phyloP scores from a whole-genome alignment of 1,140 invertebrate species.

The Drosophila simulans region DNA sequence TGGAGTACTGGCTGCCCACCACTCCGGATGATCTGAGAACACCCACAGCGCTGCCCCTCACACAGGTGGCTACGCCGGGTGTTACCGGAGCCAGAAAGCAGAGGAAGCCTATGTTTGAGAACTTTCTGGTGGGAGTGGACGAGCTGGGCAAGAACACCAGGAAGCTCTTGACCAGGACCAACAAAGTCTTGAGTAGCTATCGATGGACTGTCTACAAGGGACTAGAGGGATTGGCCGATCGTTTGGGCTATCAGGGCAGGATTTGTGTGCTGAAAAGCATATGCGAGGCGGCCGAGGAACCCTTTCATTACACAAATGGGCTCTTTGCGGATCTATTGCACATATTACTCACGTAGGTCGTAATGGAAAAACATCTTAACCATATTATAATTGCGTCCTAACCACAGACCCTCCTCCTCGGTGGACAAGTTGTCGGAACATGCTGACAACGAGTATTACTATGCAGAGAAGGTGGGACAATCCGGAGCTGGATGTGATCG shows the following conservation, averaged over 20 bases:
- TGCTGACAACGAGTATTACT: slow-evolving; percentile 89
- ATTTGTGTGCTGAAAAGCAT: slow-evolving; percentile 90
- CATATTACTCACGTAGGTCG: slow-evolving; percentile 88
- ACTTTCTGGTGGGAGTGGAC: slow-evolving; percentile 67
- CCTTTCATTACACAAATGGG: slow-evolving; percentile 88
- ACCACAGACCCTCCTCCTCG: slow-evolving; percentile 87
- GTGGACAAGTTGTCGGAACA: slow-evolving; percentile 87
- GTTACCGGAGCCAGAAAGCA: slow-evolving; percentile 45
- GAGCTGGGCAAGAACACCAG: slow-evolving; percentile 68
- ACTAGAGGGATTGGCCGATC: slow-evolving; percentile 69
- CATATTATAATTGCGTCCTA: background rate
- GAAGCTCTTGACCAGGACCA: slow-evolving; percentile 58
- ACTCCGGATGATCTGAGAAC: slow-evolving; percentile 57
- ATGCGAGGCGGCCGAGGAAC: slow-evolving; percentile 89
- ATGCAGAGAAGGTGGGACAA: slow-evolving; percentile 88
- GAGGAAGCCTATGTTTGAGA: slow-evolving; percentile 68
- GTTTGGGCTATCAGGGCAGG: slow-evolving; percentile 88
- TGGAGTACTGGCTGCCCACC: slow-evolving; percentile 76
- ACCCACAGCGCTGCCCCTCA: slow-evolving; percentile 56
- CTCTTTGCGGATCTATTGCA: slow-evolving; percentile 89
- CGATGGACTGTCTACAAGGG: slow-evolving; percentile 78
- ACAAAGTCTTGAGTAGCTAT: slow-evolving; percentile 71
- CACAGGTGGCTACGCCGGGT: slow-evolving; percentile 58
- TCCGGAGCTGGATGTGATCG: slow-evolving; percentile 86
- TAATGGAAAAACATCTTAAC: background rate